Percentiles rank a stretch among this genome's conserved stretches.
These are phyloP conservation scores for Axinella damicornis DNA, from an alignment of 37 sponge, comb jelly and placozoan species.

Conservation along the genomic window DNA sequence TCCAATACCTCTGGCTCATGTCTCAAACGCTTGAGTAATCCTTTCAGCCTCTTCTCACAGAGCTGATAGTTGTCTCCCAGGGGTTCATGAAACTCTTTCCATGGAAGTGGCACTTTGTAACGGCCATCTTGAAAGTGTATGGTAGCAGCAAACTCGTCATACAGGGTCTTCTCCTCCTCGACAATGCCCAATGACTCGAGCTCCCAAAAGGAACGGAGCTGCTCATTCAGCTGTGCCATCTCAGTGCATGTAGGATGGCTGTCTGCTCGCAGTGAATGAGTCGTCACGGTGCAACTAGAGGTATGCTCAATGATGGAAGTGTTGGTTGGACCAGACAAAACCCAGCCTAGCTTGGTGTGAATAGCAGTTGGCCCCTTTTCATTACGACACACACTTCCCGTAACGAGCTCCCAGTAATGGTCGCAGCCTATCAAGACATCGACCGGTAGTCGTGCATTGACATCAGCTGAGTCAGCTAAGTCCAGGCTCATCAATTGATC, in stretches of 20 bases:
- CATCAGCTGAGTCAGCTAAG: conserved; percentile 37
- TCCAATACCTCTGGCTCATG: conserved; percentile 32
- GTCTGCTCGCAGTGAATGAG: conserved; percentile 35
- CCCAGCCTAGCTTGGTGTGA: too few species aligned
- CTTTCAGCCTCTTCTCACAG: conserved; percentile 17
- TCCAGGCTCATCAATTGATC: conserved; percentile 23
- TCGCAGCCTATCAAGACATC: conserved; percentile 47
- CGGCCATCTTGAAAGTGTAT: conserved; percentile 29
- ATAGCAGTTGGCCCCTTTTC: conserved; percentile 13
- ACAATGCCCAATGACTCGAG: conserved; percentile 43
- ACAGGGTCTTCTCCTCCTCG: conserved; percentile 16
- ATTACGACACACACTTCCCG: conserved; percentile 30
- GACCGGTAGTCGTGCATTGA: not conserved
- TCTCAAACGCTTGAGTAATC: conserved; percentile 17
- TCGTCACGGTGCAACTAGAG: conserved; percentile 31
- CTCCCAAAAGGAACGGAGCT: conserved; percentile 40
- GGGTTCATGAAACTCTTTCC: conserved; percentile 40
- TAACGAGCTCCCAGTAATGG: conserved; percentile 48
- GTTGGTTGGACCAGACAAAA: too few species aligned
- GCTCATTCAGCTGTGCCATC: conserved; percentile 16
- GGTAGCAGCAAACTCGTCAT: conserved; percentile 9
- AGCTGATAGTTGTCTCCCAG: conserved; percentile 38
- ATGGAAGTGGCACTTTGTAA: conserved; percentile 37
- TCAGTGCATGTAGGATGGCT: conserved; percentile 9
- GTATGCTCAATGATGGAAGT: too few species aligned